These are phyloP conservation scores for Agriopis aurantiaria DNA, from an alignment of 2,888 invertebrate genomes.

Conservation along the genomic window DNA sequence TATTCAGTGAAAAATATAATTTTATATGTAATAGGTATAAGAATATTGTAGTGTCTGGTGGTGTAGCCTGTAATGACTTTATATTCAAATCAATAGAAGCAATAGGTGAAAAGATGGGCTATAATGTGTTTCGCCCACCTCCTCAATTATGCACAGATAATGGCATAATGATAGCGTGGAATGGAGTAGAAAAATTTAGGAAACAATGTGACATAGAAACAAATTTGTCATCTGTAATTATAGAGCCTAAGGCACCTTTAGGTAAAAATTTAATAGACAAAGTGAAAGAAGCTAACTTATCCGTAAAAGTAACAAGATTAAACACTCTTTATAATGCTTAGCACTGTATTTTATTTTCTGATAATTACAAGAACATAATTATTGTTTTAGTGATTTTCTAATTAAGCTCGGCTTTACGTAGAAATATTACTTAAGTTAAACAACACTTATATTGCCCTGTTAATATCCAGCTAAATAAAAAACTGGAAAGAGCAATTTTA, in stretches of 20 bases:
- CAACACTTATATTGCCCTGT: no score
- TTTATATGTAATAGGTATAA: constrained; percentile 84
- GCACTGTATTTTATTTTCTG: constrained; percentile 22
- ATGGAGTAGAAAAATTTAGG: constrained; percentile 93
- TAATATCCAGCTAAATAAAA: no score
- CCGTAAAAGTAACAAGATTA: constrained; percentile 69
- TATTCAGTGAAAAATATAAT: constrained; percentile 88
- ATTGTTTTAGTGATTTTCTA: no score
- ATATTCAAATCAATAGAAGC: constrained; percentile 90
- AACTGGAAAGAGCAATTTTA: no score
- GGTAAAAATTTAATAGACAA: constrained; percentile 87
- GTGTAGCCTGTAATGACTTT: constrained; percentile 97
- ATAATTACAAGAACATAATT: not conserved
- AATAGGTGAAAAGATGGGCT: constrained; percentile 89
- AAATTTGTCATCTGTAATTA: constrained; percentile 87
- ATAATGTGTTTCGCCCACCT: constrained; percentile 91
- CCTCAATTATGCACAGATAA: constrained; percentile 97
- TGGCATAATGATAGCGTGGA: constrained; percentile 99
- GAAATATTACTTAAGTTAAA: no score
- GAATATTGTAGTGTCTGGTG: constrained; percentile 95
- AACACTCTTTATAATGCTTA: constrained; percentile 50
- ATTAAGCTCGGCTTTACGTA: no score
- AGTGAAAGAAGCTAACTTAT: constrained; percentile 85
- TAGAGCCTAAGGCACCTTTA: constrained; percentile 87
- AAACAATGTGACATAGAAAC: constrained; percentile 69